Evolutionary conservation across 2,888 invertebrate species (phyloP).

Genomic region (Leucania comma): DNA sequence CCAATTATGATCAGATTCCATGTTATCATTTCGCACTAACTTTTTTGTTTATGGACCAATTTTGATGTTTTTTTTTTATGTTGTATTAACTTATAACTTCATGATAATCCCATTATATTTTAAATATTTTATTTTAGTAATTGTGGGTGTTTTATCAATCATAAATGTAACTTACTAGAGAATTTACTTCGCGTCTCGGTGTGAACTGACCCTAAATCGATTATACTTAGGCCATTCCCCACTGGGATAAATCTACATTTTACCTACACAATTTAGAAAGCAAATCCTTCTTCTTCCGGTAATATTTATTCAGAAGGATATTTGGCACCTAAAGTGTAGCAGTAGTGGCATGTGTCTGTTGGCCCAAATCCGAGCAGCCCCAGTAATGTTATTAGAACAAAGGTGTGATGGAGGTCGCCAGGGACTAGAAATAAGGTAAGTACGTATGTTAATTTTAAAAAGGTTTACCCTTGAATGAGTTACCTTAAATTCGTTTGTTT

Average conservation of each 20-base stretch:
- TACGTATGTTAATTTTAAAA: slow-evolving; percentile 21
- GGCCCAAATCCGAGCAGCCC: slow-evolving; percentile 1
- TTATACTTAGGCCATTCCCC: neutral
- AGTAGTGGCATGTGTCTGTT: slow-evolving; percentile 10
- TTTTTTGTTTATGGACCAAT: too few relatives aligned
- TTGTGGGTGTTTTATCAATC: too few relatives aligned
- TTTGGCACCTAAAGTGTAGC: slow-evolving; percentile 13
- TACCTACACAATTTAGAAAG: neutral
- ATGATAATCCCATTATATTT: too few relatives aligned
- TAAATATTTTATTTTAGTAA: too few relatives aligned
- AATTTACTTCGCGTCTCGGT: too few relatives aligned
- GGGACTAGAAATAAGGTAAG: neutral
- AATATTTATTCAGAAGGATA: slow-evolving; percentile 10
- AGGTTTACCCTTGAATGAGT: neutral
- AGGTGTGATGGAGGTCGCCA: slow-evolving; percentile 9
- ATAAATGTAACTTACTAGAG: too few relatives aligned
- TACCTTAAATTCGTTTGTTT: neutral
- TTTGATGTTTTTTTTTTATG: too few relatives aligned
- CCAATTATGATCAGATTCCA: too few relatives aligned
- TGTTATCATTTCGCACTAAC: too few relatives aligned
- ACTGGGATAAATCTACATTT: neutral
- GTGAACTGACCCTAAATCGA: neutral
- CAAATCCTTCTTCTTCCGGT: neutral
- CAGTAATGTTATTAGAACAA: slow-evolving; percentile 19
- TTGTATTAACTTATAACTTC: too few relatives aligned